These are phyloP conservation scores for Lithobates pipiens DNA, from an alignment of 2,797 vertebrate genomes.

Conservation along the genomic window DNA sequence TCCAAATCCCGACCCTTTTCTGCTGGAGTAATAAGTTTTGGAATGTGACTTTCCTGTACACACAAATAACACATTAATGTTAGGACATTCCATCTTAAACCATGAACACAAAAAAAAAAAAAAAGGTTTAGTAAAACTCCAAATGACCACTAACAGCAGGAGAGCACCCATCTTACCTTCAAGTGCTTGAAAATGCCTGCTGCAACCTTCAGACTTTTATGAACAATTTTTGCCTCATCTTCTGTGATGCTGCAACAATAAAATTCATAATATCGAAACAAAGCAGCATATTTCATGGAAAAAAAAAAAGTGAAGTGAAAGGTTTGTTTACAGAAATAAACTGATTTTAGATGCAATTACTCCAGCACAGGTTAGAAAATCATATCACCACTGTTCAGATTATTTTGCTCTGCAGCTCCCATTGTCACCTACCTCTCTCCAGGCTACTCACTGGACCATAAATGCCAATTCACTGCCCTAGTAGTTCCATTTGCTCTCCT, in stretches of 20 bases:
- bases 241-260: constrained; percentile 85
- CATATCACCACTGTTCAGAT: no score
- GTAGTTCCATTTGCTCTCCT: no score
- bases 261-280: background rate
- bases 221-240: constrained; percentile 95
- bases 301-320: background rate
- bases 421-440: no score
- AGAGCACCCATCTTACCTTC: constrained; percentile 80
- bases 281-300: no score
- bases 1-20: constrained; percentile 95
- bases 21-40: constrained; percentile 90
- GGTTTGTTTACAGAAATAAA: background rate
- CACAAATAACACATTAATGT: no score
- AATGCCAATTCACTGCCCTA: no score
- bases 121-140: no score
- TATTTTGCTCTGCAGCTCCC: no score
- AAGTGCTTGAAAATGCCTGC: constrained; percentile 95
- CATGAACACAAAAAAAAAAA: no score
- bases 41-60: constrained; percentile 87
- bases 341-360: background rate
- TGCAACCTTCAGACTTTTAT: constrained; percentile 92
- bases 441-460: no score
- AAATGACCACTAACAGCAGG: background rate
- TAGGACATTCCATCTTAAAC: no score
- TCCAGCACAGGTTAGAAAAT: no score